Evolutionary conservation across 2,113 vertebrate genomes (phyloP).

Genomic region (Sturnira hondurensis): DNA sequence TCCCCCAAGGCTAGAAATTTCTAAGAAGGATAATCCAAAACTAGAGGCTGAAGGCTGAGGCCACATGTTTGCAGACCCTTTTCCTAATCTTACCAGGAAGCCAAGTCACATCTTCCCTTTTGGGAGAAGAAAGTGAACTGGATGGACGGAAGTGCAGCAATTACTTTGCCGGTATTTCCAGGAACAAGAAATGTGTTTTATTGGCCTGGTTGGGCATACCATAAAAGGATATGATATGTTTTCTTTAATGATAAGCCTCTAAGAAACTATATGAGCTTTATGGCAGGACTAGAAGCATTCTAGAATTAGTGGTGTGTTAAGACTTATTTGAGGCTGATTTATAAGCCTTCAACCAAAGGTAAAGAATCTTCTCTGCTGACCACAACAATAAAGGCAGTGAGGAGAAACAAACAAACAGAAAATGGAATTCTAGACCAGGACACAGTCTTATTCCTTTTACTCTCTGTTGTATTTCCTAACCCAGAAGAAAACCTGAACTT

Average conservation of each 20-base stretch:
- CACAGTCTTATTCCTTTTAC: neutral
- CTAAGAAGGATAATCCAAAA: neutral
- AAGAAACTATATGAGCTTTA: neutral
- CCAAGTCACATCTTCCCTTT: neutral
- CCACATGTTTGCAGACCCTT: neutral
- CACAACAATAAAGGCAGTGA: neutral
- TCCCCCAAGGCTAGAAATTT: neutral
- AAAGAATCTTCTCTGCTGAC: neutral
- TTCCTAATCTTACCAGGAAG: neutral
- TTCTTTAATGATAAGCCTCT: neutral
- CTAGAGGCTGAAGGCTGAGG: neutral
- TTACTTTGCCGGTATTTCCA: neutral
- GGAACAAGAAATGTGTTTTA: neutral
- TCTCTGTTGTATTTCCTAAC: neutral
- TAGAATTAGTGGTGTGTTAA: neutral
- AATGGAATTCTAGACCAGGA: neutral
- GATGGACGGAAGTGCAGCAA: neutral
- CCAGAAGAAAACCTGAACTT: neutral
- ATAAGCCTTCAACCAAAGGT: neutral
- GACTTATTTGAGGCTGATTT: neutral
- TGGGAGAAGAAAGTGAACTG: neutral
- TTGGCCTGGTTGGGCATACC: neutral
- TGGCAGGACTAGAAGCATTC: neutral
- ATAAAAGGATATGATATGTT: neutral
- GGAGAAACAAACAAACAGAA: neutral